Evolutionary conservation across 2,113 vertebrate species (phyloP), one percentile per base, ranked within the genome.

Genomic region (human): DNA sequence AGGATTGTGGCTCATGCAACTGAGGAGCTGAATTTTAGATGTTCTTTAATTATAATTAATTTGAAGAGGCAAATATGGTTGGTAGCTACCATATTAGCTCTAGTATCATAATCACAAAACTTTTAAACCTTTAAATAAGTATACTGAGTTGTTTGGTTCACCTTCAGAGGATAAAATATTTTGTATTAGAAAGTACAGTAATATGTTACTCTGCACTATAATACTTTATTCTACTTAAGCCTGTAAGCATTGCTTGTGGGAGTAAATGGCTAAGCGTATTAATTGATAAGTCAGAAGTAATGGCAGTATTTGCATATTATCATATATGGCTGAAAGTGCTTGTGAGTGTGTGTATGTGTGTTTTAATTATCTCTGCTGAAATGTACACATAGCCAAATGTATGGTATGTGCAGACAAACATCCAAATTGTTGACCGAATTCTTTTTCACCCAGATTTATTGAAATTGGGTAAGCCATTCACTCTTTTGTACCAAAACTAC

Each of bases 191-290:
- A 81, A 94, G 55, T 79, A 18, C 64, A 96, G 35, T 88, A 76
- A 70, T 92, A 73, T 57, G 61, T 91, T 78, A 55, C 61, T 93
- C 88, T 92, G 94, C n/a, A 32, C 52, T 91, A 52, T 89, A 70
- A 35, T 81, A 72, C 61, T 95, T 93, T 92, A 57, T 93, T 94
- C 48, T 93, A 83, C 84, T 96, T 84, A 94, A 94, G 40, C 50
- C 92, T 79, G 27, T 87, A 87, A 97, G 80, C 80, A 55, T 92
- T 82, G 75, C 80, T 96, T 76, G 17, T 90, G 90, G 83, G 45
- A 89, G n/a, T 87, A 89, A 81, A 89, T 90, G 87, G 40, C 75
- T n/a, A 68, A 90, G 93, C 91, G 85, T 94, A 80, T 92, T 92
- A 94, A 92, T 94, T 83, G 90, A 61, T 64, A 57, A 96, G 89